These are phyloP conservation scores for human DNA, from an alignment of 2,113 vertebrate genomes.

Conservation along the genomic window DNA sequence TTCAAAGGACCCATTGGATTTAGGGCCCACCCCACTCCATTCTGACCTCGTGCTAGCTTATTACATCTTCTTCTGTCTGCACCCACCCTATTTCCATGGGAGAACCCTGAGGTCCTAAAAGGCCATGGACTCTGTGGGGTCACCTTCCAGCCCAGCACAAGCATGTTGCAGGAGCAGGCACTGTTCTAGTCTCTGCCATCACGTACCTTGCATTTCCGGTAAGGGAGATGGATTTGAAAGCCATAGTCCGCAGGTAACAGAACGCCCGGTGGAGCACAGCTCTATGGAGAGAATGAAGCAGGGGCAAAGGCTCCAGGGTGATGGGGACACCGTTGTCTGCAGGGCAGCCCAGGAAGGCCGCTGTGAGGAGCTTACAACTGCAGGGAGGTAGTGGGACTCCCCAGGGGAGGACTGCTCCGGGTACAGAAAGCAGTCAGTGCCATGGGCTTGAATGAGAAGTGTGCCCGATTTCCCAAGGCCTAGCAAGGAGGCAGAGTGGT, in stretches of 20 bases:
- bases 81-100: not conserved
- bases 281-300: no score
- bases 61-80: not conserved
- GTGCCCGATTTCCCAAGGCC: accelerated
- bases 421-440: not conserved
- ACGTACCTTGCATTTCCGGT: not conserved
- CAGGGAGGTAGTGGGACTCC: accelerated
- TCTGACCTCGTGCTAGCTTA: not conserved
- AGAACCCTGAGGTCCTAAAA: not conserved
- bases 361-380: not conserved
- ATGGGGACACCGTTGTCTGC: accelerated
- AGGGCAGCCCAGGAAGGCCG: no score
- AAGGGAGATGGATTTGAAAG: not conserved
- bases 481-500: not conserved
- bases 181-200: accelerated
- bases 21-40: not conserved
- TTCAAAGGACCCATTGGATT: not conserved
- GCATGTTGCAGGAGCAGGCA: not conserved
- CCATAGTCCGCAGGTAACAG: not conserved
- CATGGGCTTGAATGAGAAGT: not conserved
- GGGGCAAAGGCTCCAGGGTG: accelerated
- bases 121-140: not conserved
- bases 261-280: accelerated
- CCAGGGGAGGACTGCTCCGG: accelerated
- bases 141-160: no score